Base-by-base conservation (phyloP, 1,140 invertebrate species). In the Coptotermes formosanus region DNA sequence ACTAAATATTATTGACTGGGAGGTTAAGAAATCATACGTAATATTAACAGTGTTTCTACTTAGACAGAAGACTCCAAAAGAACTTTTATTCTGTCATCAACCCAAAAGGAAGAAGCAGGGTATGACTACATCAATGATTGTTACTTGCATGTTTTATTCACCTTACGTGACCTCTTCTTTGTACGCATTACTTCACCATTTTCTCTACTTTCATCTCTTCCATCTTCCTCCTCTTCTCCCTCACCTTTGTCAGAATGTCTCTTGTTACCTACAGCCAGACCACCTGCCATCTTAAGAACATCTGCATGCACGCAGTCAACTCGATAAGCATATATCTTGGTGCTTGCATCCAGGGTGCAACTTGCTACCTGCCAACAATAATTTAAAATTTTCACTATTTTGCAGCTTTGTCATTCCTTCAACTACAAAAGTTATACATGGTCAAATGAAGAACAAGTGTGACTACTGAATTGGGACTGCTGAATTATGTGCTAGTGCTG, bases 251-350 rank as follows among this genome's bases (percentile, higher is more conserved):
- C 64, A 30, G 25, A 8, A 11, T 75, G 64, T 86, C 89, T 59
- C 55, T 87, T 86, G 44, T 88, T 89, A 55, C 89, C 87, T 38
- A 90, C 89, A 45, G 90, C 92, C 32, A 95, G 91, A 43, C 94
- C 94, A 48, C 93, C 94, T n/a, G 95, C 93, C 90, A 97, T 94
- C 91, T 96, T 96, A 25, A 96, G 91, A 23, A 95, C 94, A 88
- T 96, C 95, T 83, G 93, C 92, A 90, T 97, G 94, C 11, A 97
- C 93, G 87, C 94, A 93, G 91, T 97, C 96, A 0, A 97, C 96
- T 87, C 96, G 91, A 86, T 94, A 94, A 14, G 95, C 94, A 90
- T 97, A 97, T 85, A 97, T 97, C 90, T 96, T 96, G 25, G 95
- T 93, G 87, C 96, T 96, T 1, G 96, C 96, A 91, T 97, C 96